Conservation (phyloP, 2,888 invertebrate genomes). For the Allophyes oxyacanthae region DNA sequence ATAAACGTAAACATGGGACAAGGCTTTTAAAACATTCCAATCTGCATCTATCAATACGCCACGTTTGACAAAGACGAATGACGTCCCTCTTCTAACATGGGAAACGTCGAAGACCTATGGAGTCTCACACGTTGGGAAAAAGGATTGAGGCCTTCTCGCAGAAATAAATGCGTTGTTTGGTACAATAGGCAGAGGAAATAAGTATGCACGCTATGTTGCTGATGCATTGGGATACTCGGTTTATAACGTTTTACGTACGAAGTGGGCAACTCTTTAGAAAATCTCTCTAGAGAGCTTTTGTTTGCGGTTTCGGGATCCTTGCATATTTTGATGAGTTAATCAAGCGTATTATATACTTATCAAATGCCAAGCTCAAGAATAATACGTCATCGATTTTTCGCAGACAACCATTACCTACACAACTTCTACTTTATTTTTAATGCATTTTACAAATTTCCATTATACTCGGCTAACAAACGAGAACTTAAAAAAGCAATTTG, state of each 20-base stretch:
- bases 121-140: constrained; percentile 8
- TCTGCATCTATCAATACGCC: constrained; percentile 6
- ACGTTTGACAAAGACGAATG: constrained; percentile 42
- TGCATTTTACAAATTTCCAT: constrained; percentile 9
- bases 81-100: constrained; percentile 13
- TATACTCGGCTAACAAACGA: constrained; percentile 11
- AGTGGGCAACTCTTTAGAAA: too few species aligned
- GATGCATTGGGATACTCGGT: too few species aligned
- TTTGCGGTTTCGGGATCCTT: too few species aligned
- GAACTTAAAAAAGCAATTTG: constrained; percentile 14
- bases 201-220: too few species aligned
- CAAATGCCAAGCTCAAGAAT: too few species aligned
- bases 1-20: not conserved
- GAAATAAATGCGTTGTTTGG: too few species aligned
- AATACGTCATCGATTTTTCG: too few species aligned
- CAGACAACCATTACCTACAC: too few species aligned
- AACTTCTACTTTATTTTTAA: constrained; percentile 24
- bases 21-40: not conserved
- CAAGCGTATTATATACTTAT: constrained; percentile 14
- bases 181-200: too few species aligned
- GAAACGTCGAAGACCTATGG: constrained; percentile 19
- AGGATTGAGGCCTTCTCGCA: constrained; percentile 8
- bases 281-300: too few species aligned
- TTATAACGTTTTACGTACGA: too few species aligned
- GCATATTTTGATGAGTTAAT: too few species aligned